Evolutionary conservation across 2,888 invertebrate genomes (phyloP).

Genomic region (Drosophila diplacantha): DNA sequence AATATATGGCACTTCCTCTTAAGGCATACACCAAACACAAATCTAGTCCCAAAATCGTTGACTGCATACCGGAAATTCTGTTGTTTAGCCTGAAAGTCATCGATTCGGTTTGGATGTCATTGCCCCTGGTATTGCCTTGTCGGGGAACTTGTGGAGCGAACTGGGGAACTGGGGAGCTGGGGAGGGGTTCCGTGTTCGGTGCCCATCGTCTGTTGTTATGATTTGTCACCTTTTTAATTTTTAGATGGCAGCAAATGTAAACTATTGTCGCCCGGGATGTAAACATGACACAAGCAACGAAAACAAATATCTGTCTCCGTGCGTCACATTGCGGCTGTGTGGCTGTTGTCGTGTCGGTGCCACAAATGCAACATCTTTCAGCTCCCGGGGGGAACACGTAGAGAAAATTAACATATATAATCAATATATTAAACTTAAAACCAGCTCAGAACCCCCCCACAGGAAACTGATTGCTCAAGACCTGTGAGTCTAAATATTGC

Average conservation of each 20-base stretch:
- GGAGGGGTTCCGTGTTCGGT: not conserved
- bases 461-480: not conserved
- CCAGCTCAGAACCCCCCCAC: not conserved
- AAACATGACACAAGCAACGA: conserved; percentile 58
- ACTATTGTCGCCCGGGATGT: conserved; percentile 66
- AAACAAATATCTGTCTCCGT: conserved; percentile 57
- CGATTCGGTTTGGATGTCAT: conserved; percentile 27
- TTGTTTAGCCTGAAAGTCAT: not conserved
- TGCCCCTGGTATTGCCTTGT: conserved; percentile 34
- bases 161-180: not conserved
- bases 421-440: not conserved
- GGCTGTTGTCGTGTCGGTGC: conserved; percentile 24
- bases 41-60: not conserved
- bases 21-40: not conserved
- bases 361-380: not conserved
- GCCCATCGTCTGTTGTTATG: conserved; percentile 56
- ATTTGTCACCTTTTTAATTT: conserved; percentile 70
- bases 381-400: not conserved
- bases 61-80: conserved; percentile 2
- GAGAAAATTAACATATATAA: not conserved
- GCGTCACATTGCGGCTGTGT: conserved; percentile 48
- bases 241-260: conserved; percentile 68
- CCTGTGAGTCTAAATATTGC: not conserved
- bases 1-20: too few species aligned
- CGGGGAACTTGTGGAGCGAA: not conserved